Base-by-base conservation (phyloP, 2,888 invertebrate genomes). In the Leptinotarsa tumamoca region DNA sequence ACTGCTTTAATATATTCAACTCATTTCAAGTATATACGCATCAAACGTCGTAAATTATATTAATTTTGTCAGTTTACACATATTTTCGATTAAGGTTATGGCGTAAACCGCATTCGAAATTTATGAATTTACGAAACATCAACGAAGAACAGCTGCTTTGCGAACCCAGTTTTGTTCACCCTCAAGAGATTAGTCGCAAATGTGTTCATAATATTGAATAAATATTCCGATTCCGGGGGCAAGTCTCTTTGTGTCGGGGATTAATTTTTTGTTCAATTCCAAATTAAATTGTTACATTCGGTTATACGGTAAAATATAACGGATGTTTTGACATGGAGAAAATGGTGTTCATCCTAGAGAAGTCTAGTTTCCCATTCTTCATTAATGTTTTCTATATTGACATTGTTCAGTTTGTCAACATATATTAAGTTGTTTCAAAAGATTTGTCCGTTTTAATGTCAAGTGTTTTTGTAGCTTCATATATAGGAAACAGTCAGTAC, bases 141-240 rank as follows among this genome's bases (percentile, higher is more conserved):
- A 58, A 43, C 21, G 56, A 7, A 58, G 68, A 73, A 77, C 79
- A 76, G 74, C 78, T 78, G 76, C 71, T 54, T 14, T 52, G 63
- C 58, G 50, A 58, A 63, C 63, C 79, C 71, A 58, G 61, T 76
- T 75, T 49, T 27, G 27, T 67, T 72, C 67, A 71, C 79, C 79
- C 77, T 77, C 58, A 72, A 71, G 68, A 78, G 80, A 81, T 80
- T 76, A 79, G 76, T 73, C 49, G 73, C 76, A 80, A 81, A 83
- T 81, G 81, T 82, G 82, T 82, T 83, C 83, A 81, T 85, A 86
- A 87, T 86, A 83, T 84, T 84, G 85, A 84, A 85, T 86, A 87
- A 86, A 86, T 86, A 85, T 84, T 82, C 80, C 82, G 81, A 80
- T 80, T 81, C 82, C 81, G 79, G 82, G 85, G 84, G 81, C 83